Evolutionary conservation across 2,797 vertebrate species (phyloP).

Genomic region (Pangasius djambal): DNA sequence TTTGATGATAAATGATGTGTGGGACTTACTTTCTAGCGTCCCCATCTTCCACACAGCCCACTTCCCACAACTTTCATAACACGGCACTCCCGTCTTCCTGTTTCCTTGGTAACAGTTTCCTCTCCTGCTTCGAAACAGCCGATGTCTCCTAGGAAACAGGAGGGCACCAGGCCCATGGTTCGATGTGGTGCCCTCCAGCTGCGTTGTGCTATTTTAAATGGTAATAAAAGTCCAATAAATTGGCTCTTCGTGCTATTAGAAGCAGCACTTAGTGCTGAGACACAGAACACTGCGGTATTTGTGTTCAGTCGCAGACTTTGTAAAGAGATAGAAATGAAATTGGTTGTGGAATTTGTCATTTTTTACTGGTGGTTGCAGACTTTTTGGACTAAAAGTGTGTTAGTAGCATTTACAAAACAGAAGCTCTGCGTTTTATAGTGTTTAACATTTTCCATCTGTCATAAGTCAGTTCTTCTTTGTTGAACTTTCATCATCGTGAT

Average conservation of each 20-base stretch:
- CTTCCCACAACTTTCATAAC: slow-evolving; percentile 62
- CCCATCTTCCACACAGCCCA: slow-evolving; percentile 45
- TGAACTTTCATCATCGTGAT: background rate
- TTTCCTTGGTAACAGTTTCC: slow-evolving; percentile 64
- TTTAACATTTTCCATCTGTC: background rate
- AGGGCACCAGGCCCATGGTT: slow-evolving; percentile 49
- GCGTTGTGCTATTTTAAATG: slow-evolving; percentile 49
- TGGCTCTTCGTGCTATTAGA: slow-evolving; percentile 36
- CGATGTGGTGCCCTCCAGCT: slow-evolving; percentile 41
- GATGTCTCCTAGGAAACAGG: slow-evolving; percentile 64
- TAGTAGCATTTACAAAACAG: background rate
- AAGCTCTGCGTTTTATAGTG: background rate
- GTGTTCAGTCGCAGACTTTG: slow-evolving; percentile 8
- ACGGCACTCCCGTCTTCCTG: slow-evolving; percentile 58
- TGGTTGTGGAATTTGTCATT: background rate
- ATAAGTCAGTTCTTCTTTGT: background rate
- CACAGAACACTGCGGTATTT: background rate
- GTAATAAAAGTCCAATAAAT: slow-evolving; percentile 48
- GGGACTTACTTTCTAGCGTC: slow-evolving; percentile 24
- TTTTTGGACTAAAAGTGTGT: background rate
- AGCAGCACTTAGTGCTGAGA: background rate
- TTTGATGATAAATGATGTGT: slow-evolving; percentile 34
- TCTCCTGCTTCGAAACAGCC: slow-evolving; percentile 55
- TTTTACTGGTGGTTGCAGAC: background rate
- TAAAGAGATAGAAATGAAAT: slow-evolving; percentile 3